These are phyloP conservation scores for Caenorhabditis virilis DNA, from an alignment of 2,888 invertebrate species.

Conservation along the genomic window DNA sequence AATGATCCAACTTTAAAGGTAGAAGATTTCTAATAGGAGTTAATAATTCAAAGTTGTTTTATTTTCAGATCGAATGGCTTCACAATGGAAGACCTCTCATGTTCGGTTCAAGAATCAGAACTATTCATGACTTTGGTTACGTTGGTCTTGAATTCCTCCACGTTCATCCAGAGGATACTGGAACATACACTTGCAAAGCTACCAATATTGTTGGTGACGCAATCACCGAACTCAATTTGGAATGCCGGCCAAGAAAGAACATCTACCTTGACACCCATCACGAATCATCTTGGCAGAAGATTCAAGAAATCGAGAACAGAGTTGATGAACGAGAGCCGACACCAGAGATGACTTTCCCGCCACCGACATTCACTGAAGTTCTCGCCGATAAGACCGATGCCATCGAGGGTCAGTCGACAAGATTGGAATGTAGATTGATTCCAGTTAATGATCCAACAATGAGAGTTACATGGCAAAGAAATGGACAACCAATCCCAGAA, in stretches of 20 bases:
- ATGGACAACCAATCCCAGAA: conserved; percentile 78
- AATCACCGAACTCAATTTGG: conserved; percentile 75
- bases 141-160: conserved; percentile 77
- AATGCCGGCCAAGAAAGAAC: conserved; percentile 52
- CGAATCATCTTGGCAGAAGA: conserved; percentile 88
- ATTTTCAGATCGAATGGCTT: too few species aligned
- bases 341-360: conserved; percentile 66
- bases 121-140: conserved; percentile 97
- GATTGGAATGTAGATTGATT: conserved; percentile 82
- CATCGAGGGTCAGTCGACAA: conserved; percentile 62
- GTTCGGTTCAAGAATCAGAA: conserved; percentile 87
- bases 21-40: too few species aligned
- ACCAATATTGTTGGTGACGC: conserved; percentile 75
- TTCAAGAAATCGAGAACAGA: conserved; percentile 82
- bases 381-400: conserved; percentile 70
- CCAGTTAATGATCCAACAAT: conserved; percentile 92
- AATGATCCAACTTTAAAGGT: conserved; percentile 90
- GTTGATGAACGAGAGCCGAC: conserved; percentile 46
- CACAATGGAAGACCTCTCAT: conserved; percentile 82
- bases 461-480: conserved; percentile 82
- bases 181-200: conserved; percentile 71
- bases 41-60: too few species aligned
- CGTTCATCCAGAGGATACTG: conserved; percentile 69
- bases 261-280: conserved; percentile 82
- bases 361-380: conserved; percentile 63